A percentile compares a stretch with the other conserved stretches of the same genome.
phyloP scores from a whole-genome alignment of 2,797 vertebrate species.

The Odontamblyopus lacepedii region DNA sequence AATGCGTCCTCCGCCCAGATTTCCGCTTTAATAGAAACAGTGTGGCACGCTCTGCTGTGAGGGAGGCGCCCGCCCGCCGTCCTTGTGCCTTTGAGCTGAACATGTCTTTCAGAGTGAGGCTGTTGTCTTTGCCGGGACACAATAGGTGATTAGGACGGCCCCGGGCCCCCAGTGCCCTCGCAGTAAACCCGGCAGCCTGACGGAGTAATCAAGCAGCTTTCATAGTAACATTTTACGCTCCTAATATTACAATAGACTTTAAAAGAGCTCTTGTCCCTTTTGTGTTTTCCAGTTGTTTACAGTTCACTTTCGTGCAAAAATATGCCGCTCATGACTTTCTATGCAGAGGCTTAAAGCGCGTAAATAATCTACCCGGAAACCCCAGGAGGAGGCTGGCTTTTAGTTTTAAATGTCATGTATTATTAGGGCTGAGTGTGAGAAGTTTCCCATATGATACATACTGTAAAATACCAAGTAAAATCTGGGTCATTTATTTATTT shows the following conservation, averaged over 20 bases:
- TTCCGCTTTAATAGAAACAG: slow-evolving; percentile 16
- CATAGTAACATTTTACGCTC: slow-evolving; percentile 24
- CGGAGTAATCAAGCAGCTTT: slow-evolving; percentile 23
- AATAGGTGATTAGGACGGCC: slow-evolving; percentile 51
- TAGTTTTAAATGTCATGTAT: slow-evolving; percentile 53
- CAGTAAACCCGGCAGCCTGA: slow-evolving; percentile 41
- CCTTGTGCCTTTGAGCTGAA: slow-evolving; percentile 20
- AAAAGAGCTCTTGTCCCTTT: slow-evolving; percentile 13
- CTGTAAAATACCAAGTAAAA: too few species aligned
- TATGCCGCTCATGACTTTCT: not conserved
- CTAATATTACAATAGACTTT: slow-evolving; percentile 7
- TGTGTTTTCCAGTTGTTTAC: slow-evolving; percentile 3
- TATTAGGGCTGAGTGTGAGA: too few species aligned
- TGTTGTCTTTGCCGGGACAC: slow-evolving; percentile 61
- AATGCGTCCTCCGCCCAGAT: not conserved
- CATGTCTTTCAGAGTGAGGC: slow-evolving; percentile 55
- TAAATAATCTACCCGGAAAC: slow-evolving; percentile 42
- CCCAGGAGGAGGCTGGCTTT: slow-evolving; percentile 47
- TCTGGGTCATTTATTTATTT: too few species aligned
- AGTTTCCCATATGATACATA: too few species aligned
- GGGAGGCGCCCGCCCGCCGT: slow-evolving; percentile 38
- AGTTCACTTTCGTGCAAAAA: slow-evolving; percentile 2
- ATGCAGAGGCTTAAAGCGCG: slow-evolving; percentile 41
- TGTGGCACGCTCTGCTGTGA: slow-evolving; percentile 26
- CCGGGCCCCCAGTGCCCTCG: slow-evolving; percentile 34